Conservation (phyloP, 2,797 vertebrate species). For the Loriculus beryllinus region DNA sequence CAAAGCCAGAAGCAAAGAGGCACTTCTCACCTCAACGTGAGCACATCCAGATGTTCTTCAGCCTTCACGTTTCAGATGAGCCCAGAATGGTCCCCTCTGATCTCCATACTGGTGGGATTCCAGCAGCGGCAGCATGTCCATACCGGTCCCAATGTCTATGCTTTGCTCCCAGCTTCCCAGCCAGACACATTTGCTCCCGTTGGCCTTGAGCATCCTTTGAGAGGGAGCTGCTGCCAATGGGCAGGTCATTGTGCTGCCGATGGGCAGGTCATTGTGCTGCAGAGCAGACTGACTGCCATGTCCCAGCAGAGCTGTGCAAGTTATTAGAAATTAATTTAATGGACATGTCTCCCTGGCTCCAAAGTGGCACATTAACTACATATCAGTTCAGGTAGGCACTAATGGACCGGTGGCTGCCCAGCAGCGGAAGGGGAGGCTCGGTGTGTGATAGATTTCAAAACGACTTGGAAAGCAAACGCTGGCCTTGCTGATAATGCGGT, state of each 20-base stretch:
- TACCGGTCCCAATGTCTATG: fast-evolving
- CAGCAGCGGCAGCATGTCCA: neutral
- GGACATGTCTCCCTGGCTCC: neutral
- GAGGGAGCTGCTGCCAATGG: fast-evolving
- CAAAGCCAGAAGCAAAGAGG: fast-evolving
- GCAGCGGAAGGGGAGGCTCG: neutral
- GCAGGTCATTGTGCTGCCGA: fast-evolving
- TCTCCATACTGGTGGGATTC: fast-evolving
- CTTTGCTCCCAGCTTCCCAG: neutral
- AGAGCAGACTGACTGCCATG: neutral
- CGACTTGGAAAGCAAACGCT: neutral
- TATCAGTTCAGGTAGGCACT: neutral
- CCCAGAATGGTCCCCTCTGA: neutral
- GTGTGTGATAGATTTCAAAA: neutral
- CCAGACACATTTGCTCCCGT: fast-evolving
- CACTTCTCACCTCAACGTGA: neutral
- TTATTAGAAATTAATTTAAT: neutral
- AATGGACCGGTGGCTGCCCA: neutral
- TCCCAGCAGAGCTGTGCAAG: neutral
- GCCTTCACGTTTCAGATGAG: neutral
- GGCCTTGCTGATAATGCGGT: neutral
- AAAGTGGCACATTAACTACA: neutral
- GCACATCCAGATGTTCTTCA: neutral
- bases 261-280: fast-evolving
- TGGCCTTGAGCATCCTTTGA: neutral